phyloP scores from a whole-genome alignment of 2,888 invertebrate species.

The Hydraecia micacea region DNA sequence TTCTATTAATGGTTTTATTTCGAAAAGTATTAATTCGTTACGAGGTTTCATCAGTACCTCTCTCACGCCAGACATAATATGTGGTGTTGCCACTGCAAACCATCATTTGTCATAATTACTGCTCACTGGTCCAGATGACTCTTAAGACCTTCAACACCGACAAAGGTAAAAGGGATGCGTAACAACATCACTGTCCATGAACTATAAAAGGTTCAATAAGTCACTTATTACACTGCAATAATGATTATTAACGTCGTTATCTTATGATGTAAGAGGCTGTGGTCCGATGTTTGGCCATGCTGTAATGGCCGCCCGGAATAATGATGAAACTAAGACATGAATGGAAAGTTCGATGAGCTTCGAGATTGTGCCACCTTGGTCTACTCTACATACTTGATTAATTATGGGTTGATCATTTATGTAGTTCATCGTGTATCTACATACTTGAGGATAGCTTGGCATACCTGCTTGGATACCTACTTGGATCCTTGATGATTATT shows the following conservation, averaged over 20 bases:
- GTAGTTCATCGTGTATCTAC: not conserved
- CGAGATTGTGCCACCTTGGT: constrained; percentile 31
- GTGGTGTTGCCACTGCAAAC: constrained; percentile 2
- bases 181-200: constrained; percentile 39
- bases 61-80: not conserved
- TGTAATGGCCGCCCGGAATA: constrained; percentile 54
- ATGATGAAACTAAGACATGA: constrained; percentile 37
- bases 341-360: constrained; percentile 47
- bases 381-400: not conserved
- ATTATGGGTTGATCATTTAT: not conserved
- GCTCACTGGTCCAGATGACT: not conserved
- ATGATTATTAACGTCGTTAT: constrained; percentile 55
- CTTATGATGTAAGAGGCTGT: constrained; percentile 51
- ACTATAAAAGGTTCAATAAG: constrained; percentile 43
- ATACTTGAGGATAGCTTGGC: not conserved
- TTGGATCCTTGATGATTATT: not conserved
- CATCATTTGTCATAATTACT: constrained; percentile 11
- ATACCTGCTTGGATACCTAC: not conserved
- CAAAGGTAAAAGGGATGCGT: constrained; percentile 31
- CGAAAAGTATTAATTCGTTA: not conserved
- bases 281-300: constrained; percentile 41
- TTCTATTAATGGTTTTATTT: not conserved
- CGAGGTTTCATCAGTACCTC: not conserved
- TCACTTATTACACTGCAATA: constrained; percentile 47
- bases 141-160: not conserved